A percentile compares a stretch with the other conserved stretches of the same genome.
These are phyloP conservation scores for Aradus depressus DNA, from an alignment of 2,888 invertebrate genomes.

Conservation along the genomic window DNA sequence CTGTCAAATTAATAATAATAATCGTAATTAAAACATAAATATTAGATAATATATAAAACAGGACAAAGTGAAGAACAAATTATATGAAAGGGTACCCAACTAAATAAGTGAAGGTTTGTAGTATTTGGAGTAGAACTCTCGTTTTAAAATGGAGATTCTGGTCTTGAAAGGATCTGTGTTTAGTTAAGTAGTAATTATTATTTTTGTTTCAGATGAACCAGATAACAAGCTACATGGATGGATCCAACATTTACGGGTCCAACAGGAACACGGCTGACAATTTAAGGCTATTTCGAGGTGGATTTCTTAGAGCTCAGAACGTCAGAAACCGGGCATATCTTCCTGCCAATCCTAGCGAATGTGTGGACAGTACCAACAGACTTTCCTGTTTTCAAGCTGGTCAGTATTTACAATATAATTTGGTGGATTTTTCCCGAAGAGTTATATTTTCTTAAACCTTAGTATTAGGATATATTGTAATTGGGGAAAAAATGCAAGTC, in stretches of 20 bases:
- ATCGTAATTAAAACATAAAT: too few relatives aligned
- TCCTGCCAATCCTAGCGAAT: slow-evolving; percentile 53
- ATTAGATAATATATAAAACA: too few relatives aligned
- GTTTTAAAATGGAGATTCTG: background rate
- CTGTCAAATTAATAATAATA: too few relatives aligned
- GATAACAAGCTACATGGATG: slow-evolving; percentile 60
- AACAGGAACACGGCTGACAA: slow-evolving; percentile 44
- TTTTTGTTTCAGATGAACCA: slow-evolving; percentile 52
- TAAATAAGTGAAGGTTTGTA: too few relatives aligned
- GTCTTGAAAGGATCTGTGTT: background rate
- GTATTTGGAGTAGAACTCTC: too few relatives aligned
- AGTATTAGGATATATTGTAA: too few relatives aligned
- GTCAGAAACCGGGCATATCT: slow-evolving; percentile 55
- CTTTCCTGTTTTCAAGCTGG: slow-evolving; percentile 59
- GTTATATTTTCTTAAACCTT: too few relatives aligned
- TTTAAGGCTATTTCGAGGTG: slow-evolving; percentile 49
- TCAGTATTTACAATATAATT: too few relatives aligned
- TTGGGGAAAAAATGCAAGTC: background rate
- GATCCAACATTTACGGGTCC: slow-evolving; percentile 64
- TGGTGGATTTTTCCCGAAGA: too few relatives aligned
- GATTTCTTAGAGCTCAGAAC: slow-evolving; percentile 50
- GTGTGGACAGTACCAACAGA: slow-evolving; percentile 47
- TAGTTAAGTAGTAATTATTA: slow-evolving; percentile 8
- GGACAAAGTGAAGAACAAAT: too few relatives aligned
- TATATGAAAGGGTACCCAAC: too few relatives aligned